phyloP scores from a whole-genome alignment of 2,113 vertebrate genomes.

The Oryctolagus cuniculus region mOryCun1.1 NC_091434.1:94610501-94611000 shows the following conservation, averaged over 20 bases:
- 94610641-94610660: constrained; percentile 37
- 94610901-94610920: constrained; percentile 37
- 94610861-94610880: constrained; percentile 54
- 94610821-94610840: constrained; percentile 46
- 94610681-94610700: constrained; percentile 37
- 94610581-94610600: constrained; percentile 51
- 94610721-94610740: not conserved
- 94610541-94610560: constrained; percentile 17
- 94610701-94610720: constrained; percentile 16
- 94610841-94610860: constrained; percentile 11
- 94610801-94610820: not conserved
- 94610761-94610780: not conserved
- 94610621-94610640: constrained; percentile 64
- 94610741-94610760: constrained; percentile 29
- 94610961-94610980: constrained; percentile 39
- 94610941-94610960: not conserved
- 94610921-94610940: not conserved
- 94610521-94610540: constrained; percentile 71
- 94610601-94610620: constrained; percentile 41
- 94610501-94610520: constrained; percentile 60
- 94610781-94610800: not conserved
- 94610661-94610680: not conserved
- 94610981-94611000: not conserved
- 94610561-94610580: not conserved
- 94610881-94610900: constrained; percentile 39